Evolutionary conservation across 2,113 vertebrate species (phyloP).

Genomic region (Oceanodroma tethys): DNA sequence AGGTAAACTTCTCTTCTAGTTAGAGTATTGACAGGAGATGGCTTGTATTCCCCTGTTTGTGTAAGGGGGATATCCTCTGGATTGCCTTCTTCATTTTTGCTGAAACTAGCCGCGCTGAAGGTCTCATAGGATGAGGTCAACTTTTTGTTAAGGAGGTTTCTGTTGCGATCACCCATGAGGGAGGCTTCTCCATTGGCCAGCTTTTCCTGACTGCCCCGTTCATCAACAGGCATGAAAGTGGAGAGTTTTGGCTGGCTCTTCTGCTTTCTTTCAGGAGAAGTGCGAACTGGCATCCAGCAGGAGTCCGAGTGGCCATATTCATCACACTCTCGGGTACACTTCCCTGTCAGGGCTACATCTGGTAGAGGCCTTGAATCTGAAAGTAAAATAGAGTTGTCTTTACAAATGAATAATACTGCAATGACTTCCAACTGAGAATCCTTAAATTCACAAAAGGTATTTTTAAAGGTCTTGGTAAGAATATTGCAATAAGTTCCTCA

Average conservation of each 20-base stretch:
- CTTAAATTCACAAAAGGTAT: background rate
- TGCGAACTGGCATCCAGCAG: conserved; percentile 99
- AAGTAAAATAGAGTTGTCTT: conserved; percentile 55
- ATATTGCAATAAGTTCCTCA: background rate
- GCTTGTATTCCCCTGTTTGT: conserved; percentile 96
- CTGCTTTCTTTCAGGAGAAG: conserved; percentile 93
- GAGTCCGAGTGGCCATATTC: conserved; percentile 99
- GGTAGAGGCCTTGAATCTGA: conserved; percentile 97
- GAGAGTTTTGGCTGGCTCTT: conserved; percentile 98
- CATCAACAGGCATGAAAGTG: conserved; percentile 94
- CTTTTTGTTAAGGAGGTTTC: conserved; percentile 98
- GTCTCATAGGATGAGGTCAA: conserved; percentile 95
- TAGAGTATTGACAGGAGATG: conserved; percentile 93
- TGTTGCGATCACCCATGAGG: conserved; percentile 96
- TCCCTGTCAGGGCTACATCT: conserved; percentile 98
- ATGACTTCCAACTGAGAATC: background rate
- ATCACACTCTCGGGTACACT: conserved; percentile 96
- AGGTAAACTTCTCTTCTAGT: conserved; percentile 99
- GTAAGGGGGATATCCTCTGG: conserved; percentile 96
- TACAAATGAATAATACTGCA: background rate
- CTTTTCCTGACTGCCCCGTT: conserved; percentile 92
- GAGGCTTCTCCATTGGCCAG: conserved; percentile 94
- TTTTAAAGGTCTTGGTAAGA: conserved; percentile 20
- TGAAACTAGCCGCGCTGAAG: conserved; percentile 88
- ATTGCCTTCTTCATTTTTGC: conserved; percentile 85